Base-by-base conservation (phyloP, 1,140 invertebrate species). In the Theocolax elegans region DNA sequence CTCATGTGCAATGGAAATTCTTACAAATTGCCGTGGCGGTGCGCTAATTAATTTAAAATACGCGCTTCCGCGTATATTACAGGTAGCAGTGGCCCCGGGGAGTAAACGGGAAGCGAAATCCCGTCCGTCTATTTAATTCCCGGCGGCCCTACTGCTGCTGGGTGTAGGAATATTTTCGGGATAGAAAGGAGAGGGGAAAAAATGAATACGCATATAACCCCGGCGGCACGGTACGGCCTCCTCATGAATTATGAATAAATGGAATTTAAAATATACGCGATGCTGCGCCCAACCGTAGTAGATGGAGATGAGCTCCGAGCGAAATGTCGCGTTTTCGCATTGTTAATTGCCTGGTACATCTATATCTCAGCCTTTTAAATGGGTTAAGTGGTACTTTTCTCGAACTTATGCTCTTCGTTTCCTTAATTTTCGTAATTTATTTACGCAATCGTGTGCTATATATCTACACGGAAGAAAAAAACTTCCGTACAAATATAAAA, bases 191-290 rank as follows among this genome's bases (percentile, higher is more conserved):
- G 58, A 19, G 21, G 27, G 29, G 46, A 63, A 64, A 64, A 64
- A 64, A 51, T 64, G 48, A 64, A 51, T 64, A 40, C 10, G 62
- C 62, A 40, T 62, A 35, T 17, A 46, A 74, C 46, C 53, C 56
- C 31, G 15, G 40, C 44, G 31, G 44, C 51, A 21, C 23, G 17
- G 29, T 35, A 1, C 29, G 54, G 15, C 66, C 56, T 68, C 25
- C 75, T 78, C 77, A 80, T 80, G 78, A 77, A 81, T 81, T 80
- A 81, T 80, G 77, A 81, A 81, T 80, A 80, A 54, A 80, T 80
- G 75, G 79, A 81, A 80, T 81, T 81, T 80, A 77, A 80, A 66
- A 80, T 81, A 80, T 76, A 79, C 77, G 46, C 40, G 67, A 35
- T 31, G 25, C 1, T 15, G 59, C 23, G 40, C 23, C 6, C 21